Percentiles rank a stretch among this genome's conserved stretches.
Conservation (phyloP, 2,113 vertebrate genomes). For the Erinaceus europaeus region DNA sequence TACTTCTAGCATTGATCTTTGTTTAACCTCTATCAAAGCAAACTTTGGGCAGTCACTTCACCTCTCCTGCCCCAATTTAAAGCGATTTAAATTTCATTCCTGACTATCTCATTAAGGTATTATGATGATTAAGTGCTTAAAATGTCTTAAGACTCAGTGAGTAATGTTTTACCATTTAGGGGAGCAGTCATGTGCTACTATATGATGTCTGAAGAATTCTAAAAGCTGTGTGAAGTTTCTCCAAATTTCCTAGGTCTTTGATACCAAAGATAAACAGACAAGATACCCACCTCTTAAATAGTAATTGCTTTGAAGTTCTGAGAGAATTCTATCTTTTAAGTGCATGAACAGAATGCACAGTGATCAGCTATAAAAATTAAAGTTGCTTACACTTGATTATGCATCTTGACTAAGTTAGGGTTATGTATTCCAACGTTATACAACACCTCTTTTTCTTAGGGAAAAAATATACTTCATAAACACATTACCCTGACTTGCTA, state of each 20-base stretch:
- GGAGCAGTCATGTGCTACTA: slow-evolving; percentile 26
- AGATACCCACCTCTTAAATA: slow-evolving; percentile 33
- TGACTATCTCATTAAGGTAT: slow-evolving; percentile 49
- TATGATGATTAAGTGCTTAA: slow-evolving; percentile 46
- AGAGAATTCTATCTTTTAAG: slow-evolving; percentile 2
- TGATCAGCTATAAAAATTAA: not conserved
- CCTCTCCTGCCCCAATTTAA: slow-evolving; percentile 23
- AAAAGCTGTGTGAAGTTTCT: slow-evolving; percentile 46
- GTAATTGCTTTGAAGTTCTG: slow-evolving; percentile 53
- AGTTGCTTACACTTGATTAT: not conserved
- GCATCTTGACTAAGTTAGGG: not conserved
- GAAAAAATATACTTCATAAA: not conserved
- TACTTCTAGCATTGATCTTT: slow-evolving; percentile 17
- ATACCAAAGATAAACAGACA: slow-evolving; percentile 49
- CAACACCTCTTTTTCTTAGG: not conserved
- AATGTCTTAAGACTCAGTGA: slow-evolving; percentile 44
- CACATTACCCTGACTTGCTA: not conserved
- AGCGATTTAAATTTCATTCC: slow-evolving; percentile 53
- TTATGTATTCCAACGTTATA: not conserved
- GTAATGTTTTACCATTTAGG: slow-evolving; percentile 30
- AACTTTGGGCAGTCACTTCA: slow-evolving; percentile 16
- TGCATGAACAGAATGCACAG: not conserved
- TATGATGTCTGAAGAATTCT: slow-evolving; percentile 44
- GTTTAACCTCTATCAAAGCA: slow-evolving; percentile 9
- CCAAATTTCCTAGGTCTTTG: slow-evolving; percentile 50